These are phyloP conservation scores for Rhagophthalmus giganteus DNA, from an alignment of 2,888 invertebrate genomes.

Conservation along the genomic window DNA sequence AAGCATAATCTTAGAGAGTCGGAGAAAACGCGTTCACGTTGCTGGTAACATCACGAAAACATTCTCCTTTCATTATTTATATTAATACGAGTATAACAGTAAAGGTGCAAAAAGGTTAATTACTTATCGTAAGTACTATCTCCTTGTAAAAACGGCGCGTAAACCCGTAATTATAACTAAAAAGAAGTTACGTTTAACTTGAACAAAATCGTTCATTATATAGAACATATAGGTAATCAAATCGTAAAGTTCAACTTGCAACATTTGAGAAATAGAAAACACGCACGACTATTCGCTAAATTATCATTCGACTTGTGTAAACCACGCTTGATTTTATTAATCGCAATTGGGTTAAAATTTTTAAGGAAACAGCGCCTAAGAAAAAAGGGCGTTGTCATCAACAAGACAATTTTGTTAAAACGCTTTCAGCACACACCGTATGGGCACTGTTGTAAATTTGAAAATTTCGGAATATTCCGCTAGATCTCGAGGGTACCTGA, in stretches of 20 bases:
- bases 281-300: too few relatives aligned
- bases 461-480: too few relatives aligned
- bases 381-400: too few relatives aligned
- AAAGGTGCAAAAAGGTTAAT: conserved; percentile 15
- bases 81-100: conserved; percentile 8
- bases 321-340: too few relatives aligned
- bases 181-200: conserved; percentile 4
- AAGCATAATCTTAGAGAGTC: conserved; percentile 1
- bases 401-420: too few relatives aligned
- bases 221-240: conserved; percentile 3
- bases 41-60: conserved; percentile 17
- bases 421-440: too few relatives aligned
- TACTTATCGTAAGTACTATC: conserved; percentile 6
- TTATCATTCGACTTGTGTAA: too few relatives aligned
- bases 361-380: too few relatives aligned
- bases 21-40: too few relatives aligned
- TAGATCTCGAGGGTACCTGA: too few relatives aligned
- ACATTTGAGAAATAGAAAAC: conserved; percentile 2
- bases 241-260: conserved; percentile 3
- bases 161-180: conserved; percentile 5
- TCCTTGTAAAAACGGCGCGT: conserved; percentile 1
- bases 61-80: conserved; percentile 12
- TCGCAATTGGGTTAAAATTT: too few relatives aligned
- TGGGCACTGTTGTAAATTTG: too few relatives aligned
- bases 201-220: conserved; percentile 10